phyloP scores from a whole-genome alignment of 2,888 invertebrate genomes.

The Hanleya hanleyi region DNA sequence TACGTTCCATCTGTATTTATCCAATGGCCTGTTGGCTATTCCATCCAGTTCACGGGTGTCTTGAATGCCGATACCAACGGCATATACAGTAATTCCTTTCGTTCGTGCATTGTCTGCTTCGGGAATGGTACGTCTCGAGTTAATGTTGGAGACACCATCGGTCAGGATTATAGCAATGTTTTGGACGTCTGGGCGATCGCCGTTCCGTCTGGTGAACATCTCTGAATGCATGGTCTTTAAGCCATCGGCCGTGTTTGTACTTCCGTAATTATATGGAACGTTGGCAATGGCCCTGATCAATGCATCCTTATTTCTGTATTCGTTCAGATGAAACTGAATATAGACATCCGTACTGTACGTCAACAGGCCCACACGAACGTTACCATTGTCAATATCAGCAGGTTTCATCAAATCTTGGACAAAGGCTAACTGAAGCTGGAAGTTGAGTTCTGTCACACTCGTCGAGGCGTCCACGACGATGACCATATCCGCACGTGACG shows the following conservation, averaged over 20 bases:
- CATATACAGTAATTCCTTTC: slow-evolving; percentile 51
- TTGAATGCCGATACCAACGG: slow-evolving; percentile 53
- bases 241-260: slow-evolving; percentile 66
- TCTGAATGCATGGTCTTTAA: slow-evolving; percentile 51
- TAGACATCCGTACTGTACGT: slow-evolving; percentile 57
- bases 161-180: slow-evolving; percentile 65
- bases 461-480: slow-evolving; percentile 65
- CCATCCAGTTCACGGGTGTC: slow-evolving; percentile 54
- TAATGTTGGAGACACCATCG: slow-evolving; percentile 68
- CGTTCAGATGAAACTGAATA: slow-evolving; percentile 57
- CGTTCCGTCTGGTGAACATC: slow-evolving; percentile 55
- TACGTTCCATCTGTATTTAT: slow-evolving; percentile 46
- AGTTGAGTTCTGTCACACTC: slow-evolving; percentile 59
- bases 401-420: slow-evolving; percentile 51
- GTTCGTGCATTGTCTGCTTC: slow-evolving; percentile 48
- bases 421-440: slow-evolving; percentile 52
- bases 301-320: slow-evolving; percentile 43
- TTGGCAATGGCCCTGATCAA: slow-evolving; percentile 51
- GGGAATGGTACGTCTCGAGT: slow-evolving; percentile 55
- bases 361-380: slow-evolving; percentile 59
- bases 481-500: slow-evolving; percentile 51
- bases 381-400: slow-evolving; percentile 55
- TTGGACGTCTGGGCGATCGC: slow-evolving; percentile 57
- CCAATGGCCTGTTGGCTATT: slow-evolving; percentile 51
- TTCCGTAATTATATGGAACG: slow-evolving; percentile 58